Conservation (phyloP, 2,113 vertebrate genomes). For the Rallus limicola region DNA sequence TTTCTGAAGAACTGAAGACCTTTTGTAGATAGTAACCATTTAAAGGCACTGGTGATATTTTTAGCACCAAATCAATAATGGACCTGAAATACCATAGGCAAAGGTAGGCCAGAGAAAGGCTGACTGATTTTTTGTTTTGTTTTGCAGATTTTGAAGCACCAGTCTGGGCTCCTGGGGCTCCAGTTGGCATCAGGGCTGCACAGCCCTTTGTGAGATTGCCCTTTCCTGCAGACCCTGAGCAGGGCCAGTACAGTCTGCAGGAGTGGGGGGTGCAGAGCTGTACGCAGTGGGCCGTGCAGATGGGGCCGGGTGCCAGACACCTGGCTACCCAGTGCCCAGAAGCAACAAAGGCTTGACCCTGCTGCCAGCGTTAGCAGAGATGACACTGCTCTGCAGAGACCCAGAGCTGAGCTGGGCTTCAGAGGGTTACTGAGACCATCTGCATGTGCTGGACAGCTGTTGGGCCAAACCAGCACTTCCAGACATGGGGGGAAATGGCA, state of each 20-base stretch:
- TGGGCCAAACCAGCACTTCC: background rate
- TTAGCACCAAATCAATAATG: background rate
- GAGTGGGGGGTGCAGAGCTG: background rate
- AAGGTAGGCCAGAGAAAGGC: background rate
- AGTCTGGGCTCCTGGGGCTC: background rate
- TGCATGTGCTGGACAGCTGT: background rate
- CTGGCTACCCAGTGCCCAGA: background rate
- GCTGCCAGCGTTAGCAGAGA: background rate
- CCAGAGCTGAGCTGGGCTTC: too few species aligned
- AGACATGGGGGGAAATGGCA: accelerated
- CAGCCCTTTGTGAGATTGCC: accelerated
- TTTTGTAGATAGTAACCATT: background rate
- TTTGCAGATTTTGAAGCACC: background rate
- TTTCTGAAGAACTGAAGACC: background rate
- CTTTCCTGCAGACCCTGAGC: background rate
- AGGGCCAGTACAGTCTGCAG: too few species aligned
- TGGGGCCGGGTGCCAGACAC: accelerated
- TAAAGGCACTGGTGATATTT: background rate
- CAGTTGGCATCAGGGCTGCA: background rate
- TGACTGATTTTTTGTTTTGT: background rate
- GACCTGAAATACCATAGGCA: background rate
- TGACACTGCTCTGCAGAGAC: background rate
- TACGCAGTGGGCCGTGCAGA: background rate
- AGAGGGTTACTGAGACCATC: background rate
- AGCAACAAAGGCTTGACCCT: background rate